A percentile compares a stretch with the other conserved stretches of the same genome.
Conservation (phyloP, 2,797 vertebrate species). For the Chiroxiphia lanceolata region DNA sequence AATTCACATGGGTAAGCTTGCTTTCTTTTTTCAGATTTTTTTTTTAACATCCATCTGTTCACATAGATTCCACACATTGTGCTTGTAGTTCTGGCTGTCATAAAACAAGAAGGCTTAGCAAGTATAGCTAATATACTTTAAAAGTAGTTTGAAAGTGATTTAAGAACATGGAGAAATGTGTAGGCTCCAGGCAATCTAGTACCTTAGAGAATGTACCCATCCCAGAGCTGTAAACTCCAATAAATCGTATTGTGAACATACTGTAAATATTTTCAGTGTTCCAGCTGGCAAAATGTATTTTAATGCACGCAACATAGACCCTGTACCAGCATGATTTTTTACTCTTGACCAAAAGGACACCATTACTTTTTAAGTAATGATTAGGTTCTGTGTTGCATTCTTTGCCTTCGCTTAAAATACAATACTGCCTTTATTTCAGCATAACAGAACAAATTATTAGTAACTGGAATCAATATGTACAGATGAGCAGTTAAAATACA, state of each 20-base stretch:
- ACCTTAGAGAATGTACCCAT: slow-evolving; percentile 44
- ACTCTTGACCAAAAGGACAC: background rate
- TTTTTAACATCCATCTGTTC: slow-evolving; percentile 35
- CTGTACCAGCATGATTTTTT: background rate
- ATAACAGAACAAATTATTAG: background rate
- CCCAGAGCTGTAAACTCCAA: slow-evolving; percentile 56
- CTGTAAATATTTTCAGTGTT: slow-evolving; percentile 58
- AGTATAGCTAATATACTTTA: slow-evolving; percentile 46
- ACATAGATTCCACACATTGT: slow-evolving; percentile 27
- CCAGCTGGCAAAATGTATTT: slow-evolving; percentile 53
- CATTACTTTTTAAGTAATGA: background rate
- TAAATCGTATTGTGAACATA: slow-evolving; percentile 58
- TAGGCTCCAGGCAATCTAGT: slow-evolving; percentile 55
- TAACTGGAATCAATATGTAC: background rate
- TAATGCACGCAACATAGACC: background rate
- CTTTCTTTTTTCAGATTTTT: background rate
- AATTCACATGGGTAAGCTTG: background rate
- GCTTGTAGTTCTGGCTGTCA: slow-evolving; percentile 43
- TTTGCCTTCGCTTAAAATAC: background rate
- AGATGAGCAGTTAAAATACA: background rate
- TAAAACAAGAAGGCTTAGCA: slow-evolving; percentile 36
- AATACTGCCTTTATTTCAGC: background rate
- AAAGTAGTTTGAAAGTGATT: slow-evolving; percentile 38
- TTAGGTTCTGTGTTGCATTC: background rate
- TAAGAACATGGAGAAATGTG: slow-evolving; percentile 55